Conservation (phyloP, 2,888 invertebrate genomes). For the Papilio elwesi region DNA sequence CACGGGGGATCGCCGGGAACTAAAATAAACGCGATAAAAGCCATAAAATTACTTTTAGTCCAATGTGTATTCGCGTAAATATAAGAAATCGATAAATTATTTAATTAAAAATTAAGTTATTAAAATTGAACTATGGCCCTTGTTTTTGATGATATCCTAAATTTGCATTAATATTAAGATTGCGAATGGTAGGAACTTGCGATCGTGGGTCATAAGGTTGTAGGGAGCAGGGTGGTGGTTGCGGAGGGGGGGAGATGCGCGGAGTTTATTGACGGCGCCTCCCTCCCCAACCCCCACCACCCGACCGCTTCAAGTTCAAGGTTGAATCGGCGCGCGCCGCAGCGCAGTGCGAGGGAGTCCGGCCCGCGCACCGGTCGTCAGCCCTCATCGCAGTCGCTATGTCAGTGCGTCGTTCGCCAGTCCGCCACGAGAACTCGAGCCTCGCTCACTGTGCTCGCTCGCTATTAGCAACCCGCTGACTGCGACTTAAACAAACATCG, state of each 20-base stretch:
- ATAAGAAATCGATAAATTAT: background rate
- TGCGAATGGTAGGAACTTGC: constrained; percentile 56
- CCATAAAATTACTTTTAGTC: too few relatives aligned
- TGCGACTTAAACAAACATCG: constrained; percentile 63
- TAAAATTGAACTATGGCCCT: background rate
- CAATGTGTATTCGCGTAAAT: too few relatives aligned
- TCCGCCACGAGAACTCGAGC: constrained; percentile 72
- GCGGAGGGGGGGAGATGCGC: constrained; percentile 79
- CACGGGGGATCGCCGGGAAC: too few relatives aligned
- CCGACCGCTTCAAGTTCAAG: constrained; percentile 83
- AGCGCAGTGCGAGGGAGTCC: constrained; percentile 85
- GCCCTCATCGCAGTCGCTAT: constrained; percentile 78
- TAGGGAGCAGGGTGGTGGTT: constrained; percentile 53
- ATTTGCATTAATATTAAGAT: constrained; percentile 49
- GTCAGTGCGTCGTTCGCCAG: constrained; percentile 69
- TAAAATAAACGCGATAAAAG: too few relatives aligned
- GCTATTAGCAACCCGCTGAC: constrained; percentile 58
- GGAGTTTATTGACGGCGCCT: constrained; percentile 81
- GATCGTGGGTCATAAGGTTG: constrained; percentile 50
- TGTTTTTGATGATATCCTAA: background rate
- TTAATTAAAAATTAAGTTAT: background rate
- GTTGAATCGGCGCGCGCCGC: constrained; percentile 85
- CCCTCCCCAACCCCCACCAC: constrained; percentile 71
- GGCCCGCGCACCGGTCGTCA: constrained; percentile 84
- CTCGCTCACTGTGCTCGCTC: constrained; percentile 63